Conservation (phyloP, 92 coral and sea anemone species). For the Epizoanthus stellaris region DNA sequence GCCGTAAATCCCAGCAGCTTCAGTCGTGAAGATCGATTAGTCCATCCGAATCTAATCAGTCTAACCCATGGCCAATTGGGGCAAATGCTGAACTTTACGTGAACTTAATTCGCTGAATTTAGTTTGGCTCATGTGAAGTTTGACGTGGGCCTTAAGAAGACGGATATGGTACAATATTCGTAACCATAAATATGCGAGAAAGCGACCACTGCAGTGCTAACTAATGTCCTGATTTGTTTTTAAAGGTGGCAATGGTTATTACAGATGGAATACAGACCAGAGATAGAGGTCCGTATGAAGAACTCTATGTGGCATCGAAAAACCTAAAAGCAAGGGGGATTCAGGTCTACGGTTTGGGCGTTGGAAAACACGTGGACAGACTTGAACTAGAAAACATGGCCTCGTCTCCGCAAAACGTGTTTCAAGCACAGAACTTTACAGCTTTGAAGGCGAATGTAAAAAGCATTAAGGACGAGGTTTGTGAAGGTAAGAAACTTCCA, state of each 20-base stretch:
- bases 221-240: neutral
- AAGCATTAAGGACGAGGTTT: slow-evolving; percentile 29
- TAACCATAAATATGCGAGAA: no score
- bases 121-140: no score
- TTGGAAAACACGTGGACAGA: slow-evolving; percentile 26
- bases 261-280: slow-evolving; percentile 36
- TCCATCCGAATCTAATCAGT: no score
- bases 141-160: no score
- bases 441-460: slow-evolving; percentile 33
- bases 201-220: no score
- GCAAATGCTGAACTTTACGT: no score
- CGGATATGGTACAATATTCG: no score
- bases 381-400: slow-evolving; percentile 43
- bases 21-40: no score
- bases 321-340: slow-evolving; percentile 23
- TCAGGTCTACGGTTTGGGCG: slow-evolving; percentile 36
- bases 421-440: slow-evolving; percentile 37
- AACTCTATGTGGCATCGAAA: slow-evolving; percentile 34
- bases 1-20: no score
- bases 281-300: slow-evolving; percentile 27
- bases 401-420: slow-evolving; percentile 30
- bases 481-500: slow-evolving; percentile 18
- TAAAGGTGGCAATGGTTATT: slow-evolving; percentile 34
- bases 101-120: no score
- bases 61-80: no score